A percentile compares a stretch with the other conserved stretches of the same genome.
Evolutionary conservation across 2,113 vertebrate species (phyloP).

Genomic region (Oxygymnocypris stewartii): DNA sequence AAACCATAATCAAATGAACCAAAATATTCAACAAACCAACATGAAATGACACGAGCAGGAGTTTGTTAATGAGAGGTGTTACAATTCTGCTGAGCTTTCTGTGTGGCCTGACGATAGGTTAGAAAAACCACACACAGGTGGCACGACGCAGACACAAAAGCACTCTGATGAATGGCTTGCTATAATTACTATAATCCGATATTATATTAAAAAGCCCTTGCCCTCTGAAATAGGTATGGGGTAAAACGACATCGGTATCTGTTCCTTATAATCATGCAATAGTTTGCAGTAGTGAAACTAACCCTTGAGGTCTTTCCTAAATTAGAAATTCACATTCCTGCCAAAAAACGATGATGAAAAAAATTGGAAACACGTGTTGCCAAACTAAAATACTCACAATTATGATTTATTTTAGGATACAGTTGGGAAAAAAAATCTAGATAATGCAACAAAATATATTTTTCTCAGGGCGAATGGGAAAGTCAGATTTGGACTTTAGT

Average conservation of each 20-base stretch:
- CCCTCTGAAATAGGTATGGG: not conserved
- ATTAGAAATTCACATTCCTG: constrained; percentile 1
- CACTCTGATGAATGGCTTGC: constrained; percentile 3
- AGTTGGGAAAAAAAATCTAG: not conserved
- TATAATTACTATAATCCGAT: not conserved
- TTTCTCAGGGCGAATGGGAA: not conserved
- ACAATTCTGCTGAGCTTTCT: not conserved
- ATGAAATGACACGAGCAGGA: not conserved
- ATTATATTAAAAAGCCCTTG: not conserved
- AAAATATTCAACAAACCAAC: not conserved
- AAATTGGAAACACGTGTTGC: not conserved
- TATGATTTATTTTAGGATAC: not conserved
- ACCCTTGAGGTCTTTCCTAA: not conserved
- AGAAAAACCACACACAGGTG: not conserved
- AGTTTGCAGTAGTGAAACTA: not conserved
- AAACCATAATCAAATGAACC: not conserved
- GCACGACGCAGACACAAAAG: not conserved
- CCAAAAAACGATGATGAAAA: not conserved
- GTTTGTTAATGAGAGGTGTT: not conserved
- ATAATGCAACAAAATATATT: not conserved
- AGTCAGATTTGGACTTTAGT: constrained; percentile 11
- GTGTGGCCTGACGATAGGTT: not conserved
- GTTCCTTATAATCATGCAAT: not conserved
- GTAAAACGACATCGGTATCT: not conserved
- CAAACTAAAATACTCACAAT: not conserved